Percentiles rank a stretch among this genome's conserved stretches.
Conservation (phyloP, 2,113 vertebrate genomes). For the Nycticryphes semicollaris region DNA sequence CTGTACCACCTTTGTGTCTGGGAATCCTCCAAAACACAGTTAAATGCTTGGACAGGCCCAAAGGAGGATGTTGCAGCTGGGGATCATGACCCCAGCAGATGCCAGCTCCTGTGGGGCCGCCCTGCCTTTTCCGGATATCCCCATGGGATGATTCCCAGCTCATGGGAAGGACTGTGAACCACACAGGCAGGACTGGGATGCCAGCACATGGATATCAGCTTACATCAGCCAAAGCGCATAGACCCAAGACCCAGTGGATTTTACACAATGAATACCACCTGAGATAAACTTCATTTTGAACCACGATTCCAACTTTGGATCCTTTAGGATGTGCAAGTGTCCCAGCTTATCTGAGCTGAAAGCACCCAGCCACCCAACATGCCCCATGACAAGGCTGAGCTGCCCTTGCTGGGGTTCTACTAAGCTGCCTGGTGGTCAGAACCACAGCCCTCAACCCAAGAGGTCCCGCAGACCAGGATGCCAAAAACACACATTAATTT, state of each 20-base stretch:
- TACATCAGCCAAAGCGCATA: neutral
- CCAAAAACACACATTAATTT: neutral
- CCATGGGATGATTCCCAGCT: neutral
- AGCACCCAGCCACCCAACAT: neutral
- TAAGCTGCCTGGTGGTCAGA: neutral
- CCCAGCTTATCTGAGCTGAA: neutral
- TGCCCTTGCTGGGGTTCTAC: neutral
- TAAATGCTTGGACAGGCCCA: neutral
- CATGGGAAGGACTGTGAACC: rapidly evolving
- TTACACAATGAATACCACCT: neutral
- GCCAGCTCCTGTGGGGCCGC: neutral
- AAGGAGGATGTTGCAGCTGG: constrained; percentile 7
- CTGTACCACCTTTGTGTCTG: neutral
- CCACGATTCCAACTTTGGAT: neutral
- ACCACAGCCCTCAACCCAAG: neutral
- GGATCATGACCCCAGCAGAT: constrained; percentile 23
- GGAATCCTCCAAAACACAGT: neutral
- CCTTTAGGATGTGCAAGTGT: neutral
- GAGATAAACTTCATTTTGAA: neutral
- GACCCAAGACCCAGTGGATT: neutral
- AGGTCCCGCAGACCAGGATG: rapidly evolving
- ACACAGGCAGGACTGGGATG: neutral
- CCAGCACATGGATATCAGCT: neutral
- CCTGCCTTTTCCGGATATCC: neutral
- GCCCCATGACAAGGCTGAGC: neutral